phyloP scores from a whole-genome alignment of 2,888 invertebrate genomes.

The Eledona agricola region DNA sequence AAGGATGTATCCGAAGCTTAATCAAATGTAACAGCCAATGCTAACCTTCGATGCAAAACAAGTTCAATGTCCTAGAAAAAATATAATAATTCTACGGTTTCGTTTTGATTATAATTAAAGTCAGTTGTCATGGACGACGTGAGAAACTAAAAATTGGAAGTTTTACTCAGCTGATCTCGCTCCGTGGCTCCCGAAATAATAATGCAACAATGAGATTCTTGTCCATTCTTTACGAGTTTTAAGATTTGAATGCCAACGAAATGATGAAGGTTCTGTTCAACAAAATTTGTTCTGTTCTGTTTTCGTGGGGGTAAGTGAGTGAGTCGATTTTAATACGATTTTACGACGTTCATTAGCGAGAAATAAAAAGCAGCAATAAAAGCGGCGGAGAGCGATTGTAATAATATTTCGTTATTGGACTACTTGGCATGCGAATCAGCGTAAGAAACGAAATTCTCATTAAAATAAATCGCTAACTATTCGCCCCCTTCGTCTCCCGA shows the following conservation, averaged over 20 bases:
- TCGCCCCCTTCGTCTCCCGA: slow-evolving; percentile 37
- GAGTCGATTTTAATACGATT: slow-evolving; percentile 19
- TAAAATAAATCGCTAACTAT: slow-evolving; percentile 56
- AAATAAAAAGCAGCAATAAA: slow-evolving; percentile 33
- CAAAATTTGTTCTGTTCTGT: too few species aligned
- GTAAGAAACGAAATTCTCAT: slow-evolving; percentile 54
- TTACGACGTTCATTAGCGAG: slow-evolving; percentile 30
- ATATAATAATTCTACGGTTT: slow-evolving; percentile 1
- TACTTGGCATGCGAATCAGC: slow-evolving; percentile 44
- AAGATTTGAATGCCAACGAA: background rate
- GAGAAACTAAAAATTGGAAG: too few species aligned
- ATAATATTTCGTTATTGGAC: slow-evolving; percentile 46
- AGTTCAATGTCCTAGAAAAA: slow-evolving; percentile 15
- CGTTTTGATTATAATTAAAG: background rate
- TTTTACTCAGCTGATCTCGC: too few species aligned
- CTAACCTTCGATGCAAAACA: slow-evolving; percentile 12
- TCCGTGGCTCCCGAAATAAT: too few species aligned
- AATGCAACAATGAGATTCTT: too few species aligned
- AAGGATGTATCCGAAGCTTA: slow-evolving; percentile 15
- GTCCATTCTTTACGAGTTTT: background rate
- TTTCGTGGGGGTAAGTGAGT: background rate
- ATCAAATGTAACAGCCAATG: slow-evolving; percentile 18
- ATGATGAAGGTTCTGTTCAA: too few species aligned
- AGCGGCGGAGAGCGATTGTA: slow-evolving; percentile 37
- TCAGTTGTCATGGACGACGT: too few species aligned